Evolutionary conservation across 1,140 invertebrate genomes (phyloP).

Genomic region (Stegodyphus mimosarum): DNA sequence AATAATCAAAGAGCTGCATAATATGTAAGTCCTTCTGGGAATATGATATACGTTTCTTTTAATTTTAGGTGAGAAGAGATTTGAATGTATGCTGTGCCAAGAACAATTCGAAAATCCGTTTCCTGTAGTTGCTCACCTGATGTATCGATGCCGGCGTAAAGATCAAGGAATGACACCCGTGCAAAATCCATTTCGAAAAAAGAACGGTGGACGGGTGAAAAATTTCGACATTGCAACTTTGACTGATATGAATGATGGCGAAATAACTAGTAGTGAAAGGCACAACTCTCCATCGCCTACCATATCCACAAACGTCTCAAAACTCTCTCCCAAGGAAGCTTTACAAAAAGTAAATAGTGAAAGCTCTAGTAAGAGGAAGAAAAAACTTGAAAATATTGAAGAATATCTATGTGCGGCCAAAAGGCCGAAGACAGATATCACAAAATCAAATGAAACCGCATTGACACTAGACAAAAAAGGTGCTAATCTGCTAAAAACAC

Average conservation of each 20-base stretch:
- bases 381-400: constrained; percentile 2
- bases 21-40: background rate
- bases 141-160: constrained; percentile 62
- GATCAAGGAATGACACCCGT: constrained; percentile 40
- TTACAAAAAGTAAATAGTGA: background rate
- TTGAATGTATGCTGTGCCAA: constrained; percentile 63
- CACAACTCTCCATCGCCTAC: background rate
- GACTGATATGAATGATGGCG: constrained; percentile 56
- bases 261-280: background rate
- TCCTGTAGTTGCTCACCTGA: constrained; percentile 62
- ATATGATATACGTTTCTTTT: background rate
- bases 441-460: background rate
- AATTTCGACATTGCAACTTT: constrained; percentile 64
- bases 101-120: constrained; percentile 63
- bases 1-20: no score
- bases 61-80: constrained; percentile 59
- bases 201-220: constrained; percentile 57
- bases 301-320: background rate
- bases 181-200: constrained; percentile 33
- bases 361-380: background rate
- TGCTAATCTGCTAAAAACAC: background rate
- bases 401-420: background rate
- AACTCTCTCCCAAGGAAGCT: no score
- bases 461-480: background rate
- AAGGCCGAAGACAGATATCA: constrained; percentile 1